A percentile compares a stretch with the other conserved stretches of the same genome.
phyloP scores from a whole-genome alignment of 2,888 invertebrate species.

The Pristionchus japonicus region DNA sequence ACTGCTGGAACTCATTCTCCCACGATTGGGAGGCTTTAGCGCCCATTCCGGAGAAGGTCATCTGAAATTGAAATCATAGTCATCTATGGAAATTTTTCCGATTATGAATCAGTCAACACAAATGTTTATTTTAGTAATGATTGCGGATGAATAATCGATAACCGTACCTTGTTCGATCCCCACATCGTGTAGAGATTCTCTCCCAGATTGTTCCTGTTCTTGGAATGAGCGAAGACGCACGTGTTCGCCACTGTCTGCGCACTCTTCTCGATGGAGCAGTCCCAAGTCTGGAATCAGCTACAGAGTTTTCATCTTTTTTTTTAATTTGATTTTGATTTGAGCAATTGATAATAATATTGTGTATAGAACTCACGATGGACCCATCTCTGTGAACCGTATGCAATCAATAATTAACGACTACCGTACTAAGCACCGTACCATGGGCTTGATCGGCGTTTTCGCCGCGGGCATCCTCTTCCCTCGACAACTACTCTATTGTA shows the following conservation, averaged over 20 bases:
- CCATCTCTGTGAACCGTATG: no score
- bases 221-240: conserved; percentile 25
- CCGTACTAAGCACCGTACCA: not conserved
- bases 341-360: no score
- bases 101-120: no score
- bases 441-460: not conserved
- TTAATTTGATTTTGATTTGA: no score
- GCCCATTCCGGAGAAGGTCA: conserved; percentile 13
- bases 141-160: no score
- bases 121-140: no score
- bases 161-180: not conserved
- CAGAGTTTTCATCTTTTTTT: no score
- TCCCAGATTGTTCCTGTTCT: conserved; percentile 19
- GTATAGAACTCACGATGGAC: no score
- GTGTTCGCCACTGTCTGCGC: conserved; percentile 6
- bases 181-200: conserved; percentile 32
- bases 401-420: no score
- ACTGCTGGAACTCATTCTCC: conserved; percentile 42
- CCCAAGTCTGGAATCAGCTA: conserved; percentile 15
- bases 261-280: conserved; percentile 30
- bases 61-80: not conserved
- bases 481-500: no score
- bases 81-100: no score
- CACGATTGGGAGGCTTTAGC: not conserved
- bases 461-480: not conserved